Evolutionary conservation across 1,140 invertebrate genomes (phyloP).

Genomic region (Amphibalanus amphitrite): DNA sequence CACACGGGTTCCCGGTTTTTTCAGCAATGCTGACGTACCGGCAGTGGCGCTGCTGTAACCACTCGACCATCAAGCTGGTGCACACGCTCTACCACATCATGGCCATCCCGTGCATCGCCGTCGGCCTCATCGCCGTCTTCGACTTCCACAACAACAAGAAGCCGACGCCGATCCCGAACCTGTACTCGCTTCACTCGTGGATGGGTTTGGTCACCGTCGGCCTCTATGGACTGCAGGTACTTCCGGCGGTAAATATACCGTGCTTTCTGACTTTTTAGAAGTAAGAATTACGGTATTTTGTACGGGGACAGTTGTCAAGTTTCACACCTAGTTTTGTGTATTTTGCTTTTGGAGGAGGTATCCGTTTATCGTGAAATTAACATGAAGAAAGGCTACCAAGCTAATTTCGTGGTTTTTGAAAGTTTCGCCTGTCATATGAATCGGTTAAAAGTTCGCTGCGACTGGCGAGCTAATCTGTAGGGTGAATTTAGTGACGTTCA

Average conservation of each 20-base stretch:
- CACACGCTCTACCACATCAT: constrained; percentile 65
- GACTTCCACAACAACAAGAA: constrained; percentile 47
- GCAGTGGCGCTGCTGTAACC: constrained; percentile 57
- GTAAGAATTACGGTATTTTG: no score
- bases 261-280: no score
- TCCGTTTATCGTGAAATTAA: no score
- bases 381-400: no score
- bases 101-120: constrained; percentile 58
- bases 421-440: no score
- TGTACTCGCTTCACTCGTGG: constrained; percentile 73
- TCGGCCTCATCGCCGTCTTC: constrained; percentile 56
- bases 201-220: constrained; percentile 63
- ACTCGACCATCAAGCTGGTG: constrained; percentile 61
- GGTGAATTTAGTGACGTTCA: no score
- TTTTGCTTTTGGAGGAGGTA: no score
- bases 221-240: constrained; percentile 60
- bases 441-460: no score
- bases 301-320: no score
- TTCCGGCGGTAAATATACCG: constrained; percentile 27
- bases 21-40: constrained; percentile 63
- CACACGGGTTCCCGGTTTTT: constrained; percentile 18
- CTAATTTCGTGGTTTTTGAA: no score
- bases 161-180: constrained; percentile 47
- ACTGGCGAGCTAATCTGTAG: no score
- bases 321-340: no score